Percentiles rank a stretch among this genome's conserved stretches.
These are phyloP conservation scores for Eucidaris tribuloides DNA, from an alignment of 35 echinoderm and acorn worm species.

Conservation along the genomic window DNA sequence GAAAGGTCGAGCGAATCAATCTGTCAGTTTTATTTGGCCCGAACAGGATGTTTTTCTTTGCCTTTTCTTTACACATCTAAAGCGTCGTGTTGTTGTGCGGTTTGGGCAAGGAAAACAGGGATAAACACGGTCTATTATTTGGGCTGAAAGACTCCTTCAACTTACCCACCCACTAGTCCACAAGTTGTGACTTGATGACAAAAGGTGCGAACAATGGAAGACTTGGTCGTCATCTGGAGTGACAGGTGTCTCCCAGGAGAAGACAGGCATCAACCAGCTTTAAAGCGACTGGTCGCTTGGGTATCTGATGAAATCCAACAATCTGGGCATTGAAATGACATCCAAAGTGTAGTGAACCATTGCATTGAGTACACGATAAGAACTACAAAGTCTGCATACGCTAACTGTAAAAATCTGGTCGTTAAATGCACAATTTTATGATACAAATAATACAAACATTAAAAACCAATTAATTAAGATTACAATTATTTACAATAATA, in stretches of 20 bases:
- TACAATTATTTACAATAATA: no score
- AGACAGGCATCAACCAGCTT: background rate
- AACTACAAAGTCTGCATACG: no score
- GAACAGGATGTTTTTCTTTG: slow-evolving; percentile 32
- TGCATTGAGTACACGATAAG: no score
- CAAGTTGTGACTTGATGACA: background rate
- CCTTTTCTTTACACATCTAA: slow-evolving; percentile 19
- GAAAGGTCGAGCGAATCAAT: background rate
- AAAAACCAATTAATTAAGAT: no score
- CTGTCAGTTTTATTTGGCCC: slow-evolving; percentile 15
- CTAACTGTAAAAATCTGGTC: no score
- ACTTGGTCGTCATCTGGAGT: slow-evolving; percentile 9
- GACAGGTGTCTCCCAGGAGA: background rate
- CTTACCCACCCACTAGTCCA: slow-evolving; percentile 1
- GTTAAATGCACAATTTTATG: no score
- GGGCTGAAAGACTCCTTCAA: slow-evolving; percentile 1
- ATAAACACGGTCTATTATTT: slow-evolving; percentile 13
- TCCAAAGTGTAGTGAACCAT: slow-evolving; percentile 4
- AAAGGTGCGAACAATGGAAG: slow-evolving; percentile 11
- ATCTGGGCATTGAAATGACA: background rate
- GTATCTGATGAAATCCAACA: background rate
- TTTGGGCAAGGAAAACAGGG: background rate
- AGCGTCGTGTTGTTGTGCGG: slow-evolving; percentile 2
- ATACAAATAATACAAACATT: no score
- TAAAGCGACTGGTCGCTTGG: background rate